Percentiles rank a stretch among this genome's conserved stretches.
phyloP scores from a whole-genome alignment of 2,888 invertebrate genomes.

The Eulithis testata region DNA sequence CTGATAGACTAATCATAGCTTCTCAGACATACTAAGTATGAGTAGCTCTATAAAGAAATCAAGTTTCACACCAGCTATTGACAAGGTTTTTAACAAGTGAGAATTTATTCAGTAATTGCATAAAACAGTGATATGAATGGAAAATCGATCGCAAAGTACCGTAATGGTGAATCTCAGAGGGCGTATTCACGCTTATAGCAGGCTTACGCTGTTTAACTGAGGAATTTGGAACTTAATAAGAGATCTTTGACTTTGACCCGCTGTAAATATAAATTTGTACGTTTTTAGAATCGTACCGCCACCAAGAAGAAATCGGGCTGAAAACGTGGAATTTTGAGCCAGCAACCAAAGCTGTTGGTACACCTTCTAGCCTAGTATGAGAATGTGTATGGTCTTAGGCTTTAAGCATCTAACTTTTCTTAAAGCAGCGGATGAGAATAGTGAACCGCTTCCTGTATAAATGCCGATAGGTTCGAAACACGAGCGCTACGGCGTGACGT shows the following conservation, averaged over 20 bases:
- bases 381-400: too few species aligned
- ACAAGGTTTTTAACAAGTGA: conserved; percentile 34
- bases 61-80: conserved; percentile 30
- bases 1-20: conserved; percentile 38
- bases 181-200: conserved; percentile 12
- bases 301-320: too few species aligned
- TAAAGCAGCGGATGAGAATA: too few species aligned
- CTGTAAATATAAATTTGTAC: too few species aligned
- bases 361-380: too few species aligned
- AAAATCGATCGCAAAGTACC: conserved; percentile 56
- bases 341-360: too few species aligned
- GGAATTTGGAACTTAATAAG: too few species aligned
- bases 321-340: too few species aligned
- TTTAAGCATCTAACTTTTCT: too few species aligned
- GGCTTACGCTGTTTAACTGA: not conserved
- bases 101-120: conserved; percentile 35
- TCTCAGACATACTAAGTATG: conserved; percentile 29
- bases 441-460: conserved; percentile 21
- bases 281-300: too few species aligned
- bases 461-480: conserved; percentile 19
- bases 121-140: conserved; percentile 40
- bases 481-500: conserved; percentile 54
- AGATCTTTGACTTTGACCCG: too few species aligned
- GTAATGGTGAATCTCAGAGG: conserved; percentile 66
- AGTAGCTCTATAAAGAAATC: conserved; percentile 21